Conservation (phyloP, 2,113 vertebrate genomes). For the Chelonoidis abingdonii region DNA sequence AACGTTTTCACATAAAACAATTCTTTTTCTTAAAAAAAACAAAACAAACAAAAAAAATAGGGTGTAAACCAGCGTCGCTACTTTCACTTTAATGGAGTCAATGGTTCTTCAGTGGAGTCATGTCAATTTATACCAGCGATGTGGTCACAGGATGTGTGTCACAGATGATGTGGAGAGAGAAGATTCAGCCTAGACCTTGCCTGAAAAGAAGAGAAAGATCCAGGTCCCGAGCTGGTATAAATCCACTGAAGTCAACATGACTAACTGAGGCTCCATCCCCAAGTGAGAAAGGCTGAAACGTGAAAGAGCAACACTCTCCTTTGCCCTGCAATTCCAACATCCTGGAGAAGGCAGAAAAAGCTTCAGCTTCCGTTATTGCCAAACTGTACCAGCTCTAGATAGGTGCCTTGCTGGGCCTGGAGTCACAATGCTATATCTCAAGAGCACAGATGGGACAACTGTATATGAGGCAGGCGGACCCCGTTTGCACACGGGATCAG, state of each 20-base stretch:
- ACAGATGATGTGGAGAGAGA: neutral
- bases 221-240: neutral
- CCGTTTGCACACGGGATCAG: rapidly evolving
- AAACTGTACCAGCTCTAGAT: neutral
- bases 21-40: constrained; percentile 49
- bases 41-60: neutral
- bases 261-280: neutral
- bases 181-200: rapidly evolving
- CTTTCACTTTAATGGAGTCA: neutral
- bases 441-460: too few species aligned
- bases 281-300: neutral
- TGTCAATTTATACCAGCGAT: rapidly evolving
- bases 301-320: neutral
- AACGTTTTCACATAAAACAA: constrained; percentile 46
- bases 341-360: neutral
- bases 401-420: neutral
- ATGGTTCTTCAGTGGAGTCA: neutral
- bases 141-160: rapidly evolving
- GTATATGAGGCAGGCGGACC: rapidly evolving
- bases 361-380: neutral
- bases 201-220: constrained; percentile 24
- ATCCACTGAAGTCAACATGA: neutral
- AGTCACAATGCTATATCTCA: too few species aligned
- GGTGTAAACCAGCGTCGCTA: neutral
- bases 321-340: neutral